These are phyloP conservation scores for Apis laboriosa DNA, from an alignment of 1,140 invertebrate genomes.

Conservation along the genomic window DNA sequence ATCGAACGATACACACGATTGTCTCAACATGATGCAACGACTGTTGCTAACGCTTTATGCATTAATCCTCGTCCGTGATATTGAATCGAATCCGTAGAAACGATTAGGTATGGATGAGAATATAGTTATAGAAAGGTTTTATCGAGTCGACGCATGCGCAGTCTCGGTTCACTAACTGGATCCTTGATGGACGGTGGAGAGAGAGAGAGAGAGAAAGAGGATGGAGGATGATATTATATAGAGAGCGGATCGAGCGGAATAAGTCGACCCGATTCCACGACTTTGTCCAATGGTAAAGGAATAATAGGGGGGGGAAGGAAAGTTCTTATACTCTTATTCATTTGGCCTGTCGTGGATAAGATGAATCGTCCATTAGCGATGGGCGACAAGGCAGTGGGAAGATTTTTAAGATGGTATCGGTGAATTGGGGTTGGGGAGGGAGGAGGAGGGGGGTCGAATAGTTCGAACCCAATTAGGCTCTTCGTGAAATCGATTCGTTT, in stretches of 20 bases:
- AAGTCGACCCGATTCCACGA: constrained; percentile 47
- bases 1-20: no score
- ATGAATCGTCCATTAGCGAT: constrained; percentile 51
- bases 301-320: constrained; percentile 33
- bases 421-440: not conserved
- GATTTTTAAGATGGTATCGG: constrained; percentile 35
- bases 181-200: constrained; percentile 58
- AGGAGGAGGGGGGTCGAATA: not conserved
- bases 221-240: constrained; percentile 39
- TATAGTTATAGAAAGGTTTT: constrained; percentile 43
- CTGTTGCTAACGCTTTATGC: not conserved
- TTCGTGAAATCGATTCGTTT: not conserved
- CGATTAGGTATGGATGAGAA: not conserved
- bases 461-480: constrained; percentile 2
- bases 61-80: no score
- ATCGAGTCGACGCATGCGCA: constrained; percentile 31
- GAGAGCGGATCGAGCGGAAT: constrained; percentile 61
- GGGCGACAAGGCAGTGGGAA: constrained; percentile 8
- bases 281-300: constrained; percentile 53
- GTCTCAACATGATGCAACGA: no score
- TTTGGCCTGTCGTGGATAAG: constrained; percentile 18
- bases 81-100: not conserved
- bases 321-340: constrained; percentile 11
- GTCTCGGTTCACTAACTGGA: constrained; percentile 51
- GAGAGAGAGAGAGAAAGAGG: not conserved